Conservation (phyloP, 2,113 vertebrate species). For the Hippolais icterina region DNA sequence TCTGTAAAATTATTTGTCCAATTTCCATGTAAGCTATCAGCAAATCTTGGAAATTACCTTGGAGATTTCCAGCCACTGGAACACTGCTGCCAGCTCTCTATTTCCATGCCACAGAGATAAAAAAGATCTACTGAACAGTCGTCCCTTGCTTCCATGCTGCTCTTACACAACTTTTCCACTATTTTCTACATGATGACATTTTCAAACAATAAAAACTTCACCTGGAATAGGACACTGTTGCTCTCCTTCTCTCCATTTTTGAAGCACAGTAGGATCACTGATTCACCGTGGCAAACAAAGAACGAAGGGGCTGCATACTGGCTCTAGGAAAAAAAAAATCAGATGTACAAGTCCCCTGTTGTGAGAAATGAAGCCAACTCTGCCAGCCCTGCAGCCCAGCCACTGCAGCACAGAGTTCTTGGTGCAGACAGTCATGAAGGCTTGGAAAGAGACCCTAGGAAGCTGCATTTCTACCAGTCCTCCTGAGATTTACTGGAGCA, state of each 20-base stretch:
- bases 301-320: not conserved
- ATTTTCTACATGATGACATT: not conserved
- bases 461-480: not conserved
- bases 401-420: not conserved
- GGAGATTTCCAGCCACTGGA: constrained; percentile 25
- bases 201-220: not conserved
- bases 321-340: not conserved
- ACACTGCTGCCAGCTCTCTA: not conserved
- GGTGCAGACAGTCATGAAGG: not conserved
- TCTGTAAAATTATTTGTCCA: constrained; percentile 27
- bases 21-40: constrained; percentile 20
- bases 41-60: constrained; percentile 21
- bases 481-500: not conserved
- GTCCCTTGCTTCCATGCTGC: not conserved
- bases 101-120: not conserved
- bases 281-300: not conserved
- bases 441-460: not conserved
- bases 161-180: not conserved
- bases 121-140: not conserved
- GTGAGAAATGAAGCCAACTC: not conserved
- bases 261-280: not conserved
- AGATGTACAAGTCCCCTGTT: not conserved
- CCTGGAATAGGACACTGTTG: not conserved
- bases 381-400: not conserved
- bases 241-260: not conserved